A percentile compares a stretch with the other conserved stretches of the same genome.
phyloP scores from a whole-genome alignment of 92 coral and sea anemone genomes.

The Porites lobata region DNA sequence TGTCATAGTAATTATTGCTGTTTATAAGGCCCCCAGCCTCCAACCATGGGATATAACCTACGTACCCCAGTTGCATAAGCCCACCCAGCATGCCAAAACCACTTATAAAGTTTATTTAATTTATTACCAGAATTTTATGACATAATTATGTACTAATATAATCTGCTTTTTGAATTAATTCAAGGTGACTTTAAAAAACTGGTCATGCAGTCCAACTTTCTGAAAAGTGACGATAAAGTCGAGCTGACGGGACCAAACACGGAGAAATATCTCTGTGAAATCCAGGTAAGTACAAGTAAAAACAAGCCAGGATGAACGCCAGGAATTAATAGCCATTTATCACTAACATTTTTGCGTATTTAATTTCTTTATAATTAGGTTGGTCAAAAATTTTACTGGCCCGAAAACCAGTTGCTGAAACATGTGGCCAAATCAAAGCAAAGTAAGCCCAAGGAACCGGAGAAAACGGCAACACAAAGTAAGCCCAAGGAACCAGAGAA shows the following conservation, averaged over 20 bases:
- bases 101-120: too few relatives aligned
- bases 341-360: background rate
- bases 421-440: too few relatives aligned
- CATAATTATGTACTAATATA: background rate
- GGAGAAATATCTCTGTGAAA: background rate
- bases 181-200: slow-evolving; percentile 8
- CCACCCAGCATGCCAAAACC: too few relatives aligned
- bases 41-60: too few relatives aligned
- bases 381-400: slow-evolving; percentile 10
- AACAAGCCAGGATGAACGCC: too few relatives aligned
- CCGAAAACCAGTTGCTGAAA: background rate
- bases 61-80: too few relatives aligned
- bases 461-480: too few relatives aligned
- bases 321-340: background rate
- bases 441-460: too few relatives aligned
- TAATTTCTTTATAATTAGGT: background rate
- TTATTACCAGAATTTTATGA: too few relatives aligned
- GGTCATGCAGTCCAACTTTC: slow-evolving; percentile 9
- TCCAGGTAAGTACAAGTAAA: background rate
- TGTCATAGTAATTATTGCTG: too few relatives aligned
- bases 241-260: background rate
- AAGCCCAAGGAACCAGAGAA: too few relatives aligned
- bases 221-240: background rate
- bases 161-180: background rate
- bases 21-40: too few relatives aligned